Evolutionary conservation across 2,888 invertebrate species (phyloP), one percentile per base, ranked within the genome.

Genomic region (Crepidodera aurea): DNA sequence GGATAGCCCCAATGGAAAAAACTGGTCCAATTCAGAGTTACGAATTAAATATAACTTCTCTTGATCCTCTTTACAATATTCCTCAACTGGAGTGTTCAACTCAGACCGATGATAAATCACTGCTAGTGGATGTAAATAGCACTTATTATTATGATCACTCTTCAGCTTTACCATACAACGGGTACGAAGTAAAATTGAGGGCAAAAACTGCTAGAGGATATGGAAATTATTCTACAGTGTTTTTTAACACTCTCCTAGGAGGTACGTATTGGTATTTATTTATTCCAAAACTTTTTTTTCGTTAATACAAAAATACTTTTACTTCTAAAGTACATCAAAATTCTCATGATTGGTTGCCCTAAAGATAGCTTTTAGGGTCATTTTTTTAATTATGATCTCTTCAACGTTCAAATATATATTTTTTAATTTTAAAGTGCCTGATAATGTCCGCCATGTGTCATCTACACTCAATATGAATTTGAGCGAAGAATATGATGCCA

Each of bases 401-500:
- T n/a, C n/a, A n/a, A n/a, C n/a, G n/a, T n/a, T n/a, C n/a, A n/a
- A n/a, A n/a, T n/a, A n/a, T n/a, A n/a, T n/a, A n/a, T n/a, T n/a
- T n/a, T n/a, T n/a, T n/a, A n/a, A n/a, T n/a, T n/a, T n/a, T n/a
- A n/a, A 6, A 67, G 67, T 56, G 56, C 67, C 67, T 29, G 63
- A 65, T 16, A 51, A 42, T 13, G 60, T 65, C 10, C 22, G 44
- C 22, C 1, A 34, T 18, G 18, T 64, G 1, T 10, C 0, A 1
- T 13, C 29, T 7, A 8, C 8, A 1, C 7, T 37, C 5, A 8
- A 18, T 8, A 13, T 10, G 1, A 13, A 18, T 7, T 55, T 44
- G 32, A 16, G n/a, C n/a, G 69, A 70, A 27, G 39, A 51, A 4
- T 73, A 74, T 51, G 50, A 69, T 53, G 71, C 64, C n/a, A 55